phyloP scores from a whole-genome alignment of 2,797 vertebrate genomes.

The Glossophaga mutica region DNA sequence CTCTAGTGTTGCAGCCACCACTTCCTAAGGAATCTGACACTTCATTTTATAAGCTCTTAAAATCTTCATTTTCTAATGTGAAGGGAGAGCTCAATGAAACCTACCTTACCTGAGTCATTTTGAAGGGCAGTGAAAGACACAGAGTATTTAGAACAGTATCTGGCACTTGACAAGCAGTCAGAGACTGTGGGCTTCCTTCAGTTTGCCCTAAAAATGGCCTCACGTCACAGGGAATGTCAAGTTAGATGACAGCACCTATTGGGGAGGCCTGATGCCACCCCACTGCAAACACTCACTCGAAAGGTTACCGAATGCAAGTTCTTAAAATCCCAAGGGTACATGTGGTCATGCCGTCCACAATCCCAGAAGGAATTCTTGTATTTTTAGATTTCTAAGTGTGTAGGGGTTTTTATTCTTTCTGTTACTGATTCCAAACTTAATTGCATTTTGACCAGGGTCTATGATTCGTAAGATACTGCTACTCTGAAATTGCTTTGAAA shows the following conservation, averaged over 20 bases:
- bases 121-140: not conserved
- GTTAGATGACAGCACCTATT: not conserved
- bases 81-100: not conserved
- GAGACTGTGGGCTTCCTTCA: not conserved
- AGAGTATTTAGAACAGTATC: not conserved
- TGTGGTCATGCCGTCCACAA: not conserved
- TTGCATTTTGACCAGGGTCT: not conserved
- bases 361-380: not conserved
- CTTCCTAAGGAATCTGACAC: not conserved
- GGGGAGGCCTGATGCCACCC: not conserved
- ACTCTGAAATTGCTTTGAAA: not conserved
- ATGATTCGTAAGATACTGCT: not conserved
- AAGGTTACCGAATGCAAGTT: not conserved
- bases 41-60: not conserved
- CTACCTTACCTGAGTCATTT: not conserved
- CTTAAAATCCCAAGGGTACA: not conserved
- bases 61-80: not conserved
- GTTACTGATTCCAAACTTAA: not conserved
- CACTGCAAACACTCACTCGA: not conserved
- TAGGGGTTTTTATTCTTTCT: not conserved
- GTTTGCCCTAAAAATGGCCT: not conserved
- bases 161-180: not conserved
- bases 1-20: not conserved
- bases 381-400: not conserved
- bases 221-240: not conserved